Percentiles rank a stretch among this genome's conserved stretches.
These are phyloP conservation scores for Oreonectes daqikongensis DNA, from an alignment of 2,797 vertebrate species.

Conservation along the genomic window DNA sequence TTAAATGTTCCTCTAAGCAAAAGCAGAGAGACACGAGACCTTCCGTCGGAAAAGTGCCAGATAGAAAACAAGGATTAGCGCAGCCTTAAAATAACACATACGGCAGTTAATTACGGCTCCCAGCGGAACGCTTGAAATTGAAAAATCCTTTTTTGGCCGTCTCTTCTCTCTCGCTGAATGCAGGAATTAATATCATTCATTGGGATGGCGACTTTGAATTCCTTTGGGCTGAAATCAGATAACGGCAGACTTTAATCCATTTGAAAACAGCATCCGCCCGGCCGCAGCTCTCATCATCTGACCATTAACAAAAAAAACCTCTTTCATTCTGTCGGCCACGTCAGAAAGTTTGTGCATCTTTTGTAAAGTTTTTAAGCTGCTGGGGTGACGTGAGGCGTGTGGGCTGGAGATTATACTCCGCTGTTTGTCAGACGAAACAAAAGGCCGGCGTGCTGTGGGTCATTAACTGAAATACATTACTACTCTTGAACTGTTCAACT, in stretches of 20 bases:
- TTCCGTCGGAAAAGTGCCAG: slow-evolving; percentile 68
- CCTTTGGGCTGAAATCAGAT: slow-evolving; percentile 75
- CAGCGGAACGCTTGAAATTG: slow-evolving; percentile 74
- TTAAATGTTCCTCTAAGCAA: neutral
- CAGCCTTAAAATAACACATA: slow-evolving; percentile 77
- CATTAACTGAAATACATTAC: neutral
- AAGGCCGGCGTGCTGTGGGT: neutral
- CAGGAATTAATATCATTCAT: slow-evolving; percentile 78
- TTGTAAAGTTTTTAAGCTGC: slow-evolving; percentile 35
- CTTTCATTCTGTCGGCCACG: neutral
- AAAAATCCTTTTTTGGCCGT: slow-evolving; percentile 62
- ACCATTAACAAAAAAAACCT: slow-evolving; percentile 18
- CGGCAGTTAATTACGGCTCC: slow-evolving; percentile 79
- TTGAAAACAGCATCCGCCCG: slow-evolving; percentile 30
- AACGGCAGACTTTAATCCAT: slow-evolving; percentile 52
- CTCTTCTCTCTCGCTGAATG: slow-evolving; percentile 64
- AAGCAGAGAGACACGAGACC: slow-evolving; percentile 49
- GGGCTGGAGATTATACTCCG: slow-evolving; percentile 27
- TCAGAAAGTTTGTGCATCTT: slow-evolving; percentile 33
- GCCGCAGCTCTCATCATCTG: slow-evolving; percentile 35
- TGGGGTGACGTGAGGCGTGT: slow-evolving; percentile 44
- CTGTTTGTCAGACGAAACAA: slow-evolving; percentile 31
- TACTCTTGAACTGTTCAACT: neutral
- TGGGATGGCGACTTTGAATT: slow-evolving; percentile 74
- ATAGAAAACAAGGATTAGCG: slow-evolving; percentile 72